These are phyloP conservation scores for Hemiscyllium ocellatum DNA, from an alignment of 2,113 vertebrate genomes.

Conservation along the genomic window DNA sequence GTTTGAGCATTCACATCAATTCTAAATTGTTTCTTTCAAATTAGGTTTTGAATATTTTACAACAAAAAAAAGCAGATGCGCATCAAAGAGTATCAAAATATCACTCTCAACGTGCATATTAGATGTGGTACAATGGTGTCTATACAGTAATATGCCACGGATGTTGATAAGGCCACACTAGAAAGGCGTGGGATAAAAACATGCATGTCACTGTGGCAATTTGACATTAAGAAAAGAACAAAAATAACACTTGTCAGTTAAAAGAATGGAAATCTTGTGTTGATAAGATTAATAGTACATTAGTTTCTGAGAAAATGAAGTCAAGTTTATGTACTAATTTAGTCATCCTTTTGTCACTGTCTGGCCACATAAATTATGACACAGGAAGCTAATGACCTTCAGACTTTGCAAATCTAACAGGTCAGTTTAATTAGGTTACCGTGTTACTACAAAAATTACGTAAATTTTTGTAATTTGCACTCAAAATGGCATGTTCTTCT, in stretches of 20 bases:
- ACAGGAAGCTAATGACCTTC: constrained; percentile 44
- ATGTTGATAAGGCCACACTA: constrained; percentile 12
- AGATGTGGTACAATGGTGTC: constrained; percentile 51
- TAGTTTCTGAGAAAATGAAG: constrained; percentile 59
- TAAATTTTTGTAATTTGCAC: not conserved
- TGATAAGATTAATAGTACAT: constrained; percentile 50
- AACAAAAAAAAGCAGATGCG: not conserved
- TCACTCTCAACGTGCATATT: not conserved
- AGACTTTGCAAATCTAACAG: constrained; percentile 33
- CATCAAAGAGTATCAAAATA: not conserved
- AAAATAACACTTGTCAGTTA: constrained; percentile 38
- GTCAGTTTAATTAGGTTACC: constrained; percentile 37
- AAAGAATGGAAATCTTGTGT: constrained; percentile 47
- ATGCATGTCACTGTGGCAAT: constrained; percentile 16
- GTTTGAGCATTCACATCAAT: not conserved
- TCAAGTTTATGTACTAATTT: constrained; percentile 47
- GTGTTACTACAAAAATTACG: not conserved
- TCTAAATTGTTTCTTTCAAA: constrained; percentile 49
- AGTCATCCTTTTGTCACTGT: constrained; percentile 52
- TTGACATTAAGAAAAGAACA: constrained; percentile 27
- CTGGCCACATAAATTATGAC: constrained; percentile 13
- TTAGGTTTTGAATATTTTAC: constrained; percentile 42
- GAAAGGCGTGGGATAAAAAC: constrained; percentile 45
- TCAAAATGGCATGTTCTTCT: not conserved
- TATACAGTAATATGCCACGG: constrained; percentile 48